Conservation (phyloP, 92 coral and sea anemone genomes). For the Epizoanthus ramosus region DNA sequence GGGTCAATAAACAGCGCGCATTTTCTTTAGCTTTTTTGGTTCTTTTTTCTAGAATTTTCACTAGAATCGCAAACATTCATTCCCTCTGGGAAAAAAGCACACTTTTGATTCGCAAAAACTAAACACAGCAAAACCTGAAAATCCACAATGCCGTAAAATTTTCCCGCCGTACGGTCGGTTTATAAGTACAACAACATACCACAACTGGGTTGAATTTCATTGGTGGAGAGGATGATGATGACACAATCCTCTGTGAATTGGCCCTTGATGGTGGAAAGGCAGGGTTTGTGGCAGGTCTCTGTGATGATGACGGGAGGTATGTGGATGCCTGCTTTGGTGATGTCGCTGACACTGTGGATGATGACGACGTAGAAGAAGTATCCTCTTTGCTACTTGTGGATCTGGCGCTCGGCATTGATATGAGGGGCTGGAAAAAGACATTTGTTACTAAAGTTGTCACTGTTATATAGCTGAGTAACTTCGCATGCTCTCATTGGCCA, state of each 20-base stretch:
- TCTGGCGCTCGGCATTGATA: conserved; percentile 94
- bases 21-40: too few relatives aligned
- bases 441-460: background rate
- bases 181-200: conserved; percentile 44
- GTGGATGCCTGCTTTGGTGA: conserved; percentile 45
- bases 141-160: too few relatives aligned
- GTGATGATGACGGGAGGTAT: conserved; percentile 47
- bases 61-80: too few relatives aligned
- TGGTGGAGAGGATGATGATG: conserved; percentile 90
- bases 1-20: too few relatives aligned
- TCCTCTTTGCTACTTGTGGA: conserved; percentile 62
- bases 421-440: conserved; percentile 68
- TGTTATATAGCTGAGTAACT: too few relatives aligned
- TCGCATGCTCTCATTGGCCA: too few relatives aligned
- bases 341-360: conserved; percentile 49
- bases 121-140: too few relatives aligned
- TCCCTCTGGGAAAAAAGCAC: too few relatives aligned
- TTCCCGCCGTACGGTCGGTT: too few relatives aligned
- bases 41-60: too few relatives aligned
- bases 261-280: conserved; percentile 52
- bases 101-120: too few relatives aligned
- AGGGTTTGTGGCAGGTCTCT: conserved; percentile 45
- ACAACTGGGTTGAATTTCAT: conserved; percentile 94
- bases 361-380: conserved; percentile 6
- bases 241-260: conserved; percentile 71